These are phyloP conservation scores for Ctenomys sociabilis DNA, from an alignment of 2,113 vertebrate genomes.

Conservation along the genomic window DNA sequence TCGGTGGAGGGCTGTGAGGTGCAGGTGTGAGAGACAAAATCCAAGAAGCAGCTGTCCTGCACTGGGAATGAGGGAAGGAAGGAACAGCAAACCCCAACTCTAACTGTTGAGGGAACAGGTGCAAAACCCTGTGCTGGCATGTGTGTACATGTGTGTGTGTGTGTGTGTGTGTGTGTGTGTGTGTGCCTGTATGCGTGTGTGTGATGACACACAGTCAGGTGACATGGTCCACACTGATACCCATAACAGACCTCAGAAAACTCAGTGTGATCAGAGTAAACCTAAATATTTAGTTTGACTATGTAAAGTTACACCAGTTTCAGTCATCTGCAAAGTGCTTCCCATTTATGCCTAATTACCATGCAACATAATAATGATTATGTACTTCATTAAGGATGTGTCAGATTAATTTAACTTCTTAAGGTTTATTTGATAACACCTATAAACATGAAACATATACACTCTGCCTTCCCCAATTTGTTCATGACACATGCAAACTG, in stretches of 20 bases:
- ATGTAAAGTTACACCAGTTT: neutral
- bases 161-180: neutral
- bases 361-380: constrained; percentile 43
- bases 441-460: neutral
- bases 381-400: constrained; percentile 56
- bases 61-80: neutral
- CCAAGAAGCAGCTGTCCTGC: neutral
- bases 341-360: constrained; percentile 24
- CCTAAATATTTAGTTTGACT: neutral
- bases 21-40: neutral
- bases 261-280: constrained; percentile 10
- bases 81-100: neutral
- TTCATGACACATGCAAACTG: neutral
- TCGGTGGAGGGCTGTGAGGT: neutral
- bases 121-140: neutral
- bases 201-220: no score
- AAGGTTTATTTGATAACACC: constrained; percentile 28
- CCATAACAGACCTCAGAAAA: neutral
- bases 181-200: neutral
- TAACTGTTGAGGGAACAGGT: neutral
- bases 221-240: neutral
- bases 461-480: neutral
- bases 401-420: constrained; percentile 62
- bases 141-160: neutral
- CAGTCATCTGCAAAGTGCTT: neutral